Base-by-base conservation (phyloP, 2,113 vertebrate genomes). In the Elgaria multicarinata region DNA sequence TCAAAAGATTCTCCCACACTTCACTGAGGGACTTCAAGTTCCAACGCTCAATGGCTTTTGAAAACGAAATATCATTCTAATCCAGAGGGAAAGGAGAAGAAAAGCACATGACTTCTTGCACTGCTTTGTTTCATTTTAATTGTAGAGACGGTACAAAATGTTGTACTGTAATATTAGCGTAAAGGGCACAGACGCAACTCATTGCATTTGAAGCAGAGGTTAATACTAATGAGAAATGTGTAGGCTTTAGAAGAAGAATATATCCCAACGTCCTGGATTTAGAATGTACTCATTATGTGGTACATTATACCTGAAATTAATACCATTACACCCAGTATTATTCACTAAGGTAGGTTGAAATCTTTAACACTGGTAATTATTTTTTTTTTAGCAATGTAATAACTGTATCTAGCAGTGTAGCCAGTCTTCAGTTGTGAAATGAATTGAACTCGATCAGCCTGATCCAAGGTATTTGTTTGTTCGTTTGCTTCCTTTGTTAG, bases 361-460 rank as follows among this genome's bases (percentile, higher is more conserved):
- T 62, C 36, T 66, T 71, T n/a, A 62, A 58, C n/a, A 71, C 42
- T 83, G 5, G 75, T 86, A 71, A 1, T 2, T 42, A 55, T 77
- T 92, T 87, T 31, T 90, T 77, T 92, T 87, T 31, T 90, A 71
- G 67, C 4, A 74, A 9, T 39, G 53, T 88, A 28, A 87, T 90
- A 13, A 91, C 46, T 85, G 42, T 81, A 67, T 81, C 83, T 62
- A 92, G 62, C 2, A 69, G 33, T 62, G 26, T 71, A 53, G 50
- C 20, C 39, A 89, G 62, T 58, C 6, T 75, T 75, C 75, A 90
- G 88, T 20, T 83, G 3, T 79, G 84, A 87, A 76, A 72, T 55
- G 31, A n/a, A 53, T 22, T 82, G 36, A 22, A 87, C 36, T 4
- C 87, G 80, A 39, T 13, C 16, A 76, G 1, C 1, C 22, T 88